These are phyloP conservation scores for Potamilus streckersoni DNA, from an alignment of 1,140 invertebrate genomes.

Conservation along the genomic window DNA sequence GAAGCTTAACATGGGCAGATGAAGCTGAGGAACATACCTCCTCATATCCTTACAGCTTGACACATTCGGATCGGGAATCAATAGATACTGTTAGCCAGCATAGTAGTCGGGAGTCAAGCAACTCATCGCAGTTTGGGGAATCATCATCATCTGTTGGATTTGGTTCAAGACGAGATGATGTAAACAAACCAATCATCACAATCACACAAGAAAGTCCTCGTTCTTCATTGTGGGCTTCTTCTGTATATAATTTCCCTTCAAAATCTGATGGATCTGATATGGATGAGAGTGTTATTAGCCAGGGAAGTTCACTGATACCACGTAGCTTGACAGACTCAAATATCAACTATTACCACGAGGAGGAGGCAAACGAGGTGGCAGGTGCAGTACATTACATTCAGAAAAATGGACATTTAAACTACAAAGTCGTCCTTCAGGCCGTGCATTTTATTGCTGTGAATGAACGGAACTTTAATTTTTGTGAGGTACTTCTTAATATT, in stretches of 20 bases:
- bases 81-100: constrained; percentile 40
- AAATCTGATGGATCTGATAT: constrained; percentile 10
- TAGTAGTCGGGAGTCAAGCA: constrained; percentile 51
- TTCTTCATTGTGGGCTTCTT: not conserved
- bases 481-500: constrained; percentile 90
- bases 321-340: constrained; percentile 95
- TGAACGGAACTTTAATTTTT: constrained; percentile 85
- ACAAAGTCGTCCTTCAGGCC: constrained; percentile 87
- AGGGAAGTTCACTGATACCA: constrained; percentile 31
- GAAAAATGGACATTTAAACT: constrained; percentile 92
- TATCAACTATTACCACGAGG: constrained; percentile 86
- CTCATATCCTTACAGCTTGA: too few species aligned
- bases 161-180: constrained; percentile 20
- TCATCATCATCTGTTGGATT: constrained; percentile 2
- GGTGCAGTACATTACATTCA: constrained; percentile 94
- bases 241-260: constrained; percentile 18
- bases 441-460: constrained; percentile 85
- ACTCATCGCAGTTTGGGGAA: constrained; percentile 37
- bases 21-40: too few species aligned
- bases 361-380: constrained; percentile 72
- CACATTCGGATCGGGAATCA: too few species aligned
- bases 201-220: constrained; percentile 72
- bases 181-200: constrained; percentile 90
- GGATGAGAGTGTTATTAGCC: constrained; percentile 3
- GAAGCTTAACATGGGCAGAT: too few species aligned